phyloP scores from a whole-genome alignment of 2,113 vertebrate species.

The Proteles cristata region DNA sequence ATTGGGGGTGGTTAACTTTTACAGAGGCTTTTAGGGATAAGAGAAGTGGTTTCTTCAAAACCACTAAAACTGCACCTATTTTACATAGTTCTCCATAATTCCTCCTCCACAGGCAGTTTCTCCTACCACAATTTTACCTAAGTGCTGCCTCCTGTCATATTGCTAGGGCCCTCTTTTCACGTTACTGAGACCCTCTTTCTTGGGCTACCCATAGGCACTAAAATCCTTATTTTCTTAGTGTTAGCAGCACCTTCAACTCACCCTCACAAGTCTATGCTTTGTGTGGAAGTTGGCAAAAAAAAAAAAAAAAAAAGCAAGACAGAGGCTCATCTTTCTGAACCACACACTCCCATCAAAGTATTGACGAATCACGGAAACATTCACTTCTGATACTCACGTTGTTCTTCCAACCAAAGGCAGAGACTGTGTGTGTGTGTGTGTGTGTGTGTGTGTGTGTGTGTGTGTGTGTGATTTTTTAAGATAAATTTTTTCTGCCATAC shows the following conservation, averaged over 20 bases:
- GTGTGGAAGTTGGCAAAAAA: neutral
- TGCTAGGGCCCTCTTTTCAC: neutral
- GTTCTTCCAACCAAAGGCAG: neutral
- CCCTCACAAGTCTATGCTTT: neutral
- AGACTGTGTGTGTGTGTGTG: neutral
- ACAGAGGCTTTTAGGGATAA: neutral
- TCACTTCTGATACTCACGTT: neutral
- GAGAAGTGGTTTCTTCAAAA: neutral
- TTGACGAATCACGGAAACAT: neutral
- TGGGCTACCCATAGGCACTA: neutral
- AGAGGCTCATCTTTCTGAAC: neutral
- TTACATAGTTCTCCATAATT: neutral
- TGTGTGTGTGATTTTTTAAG: neutral
- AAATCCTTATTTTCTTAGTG: neutral
- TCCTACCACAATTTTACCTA: neutral
- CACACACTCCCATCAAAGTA: neutral
- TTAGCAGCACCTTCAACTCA: neutral
- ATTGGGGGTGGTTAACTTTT: neutral
- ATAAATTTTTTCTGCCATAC: neutral
- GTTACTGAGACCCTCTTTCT: neutral
- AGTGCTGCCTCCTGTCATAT: neutral
- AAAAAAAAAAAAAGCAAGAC: neutral
- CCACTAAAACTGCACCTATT: neutral
- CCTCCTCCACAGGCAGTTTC: neutral
- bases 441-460: neutral